phyloP scores from a whole-genome alignment of 2,797 vertebrate species.

The Bovichtus variegatus region DNA sequence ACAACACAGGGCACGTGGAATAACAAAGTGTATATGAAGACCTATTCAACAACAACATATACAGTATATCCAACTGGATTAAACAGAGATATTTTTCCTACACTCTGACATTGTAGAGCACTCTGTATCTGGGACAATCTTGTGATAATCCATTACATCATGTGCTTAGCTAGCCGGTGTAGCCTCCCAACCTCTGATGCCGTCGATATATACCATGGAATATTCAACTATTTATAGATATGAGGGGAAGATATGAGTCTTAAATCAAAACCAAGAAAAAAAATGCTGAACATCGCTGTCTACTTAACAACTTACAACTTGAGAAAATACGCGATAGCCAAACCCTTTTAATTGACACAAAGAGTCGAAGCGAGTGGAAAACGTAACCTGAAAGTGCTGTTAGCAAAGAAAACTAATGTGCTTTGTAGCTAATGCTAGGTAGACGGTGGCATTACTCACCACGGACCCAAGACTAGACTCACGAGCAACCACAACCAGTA shows the following conservation, averaged over 20 bases:
- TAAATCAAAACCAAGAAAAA: neutral
- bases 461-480: conserved; percentile 17
- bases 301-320: conserved; percentile 1
- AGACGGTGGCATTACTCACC: conserved; percentile 28
- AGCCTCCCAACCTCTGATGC: conserved; percentile 66
- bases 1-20: conserved; percentile 19
- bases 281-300: neutral
- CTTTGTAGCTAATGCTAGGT: conserved; percentile 29
- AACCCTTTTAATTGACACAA: conserved; percentile 7
- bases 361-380: neutral
- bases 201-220: conserved; percentile 45
- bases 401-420: conserved; percentile 39
- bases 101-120: conserved; percentile 68
- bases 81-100: conserved; percentile 45
- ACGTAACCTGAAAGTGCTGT: conserved; percentile 33
- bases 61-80: conserved; percentile 25
- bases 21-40: conserved; percentile 14
- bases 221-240: conserved; percentile 40
- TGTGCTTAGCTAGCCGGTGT: conserved; percentile 72
- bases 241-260: neutral
- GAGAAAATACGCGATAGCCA: neutral
- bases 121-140: conserved; percentile 83
- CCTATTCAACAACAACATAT: conserved; percentile 15
- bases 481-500: conserved; percentile 20
- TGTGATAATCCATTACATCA: conserved; percentile 86